A percentile compares a stretch with the other conserved stretches of the same genome.
Evolutionary conservation across 2,888 invertebrate species (phyloP).

Genomic region (Lochmaea crataegi): DNA sequence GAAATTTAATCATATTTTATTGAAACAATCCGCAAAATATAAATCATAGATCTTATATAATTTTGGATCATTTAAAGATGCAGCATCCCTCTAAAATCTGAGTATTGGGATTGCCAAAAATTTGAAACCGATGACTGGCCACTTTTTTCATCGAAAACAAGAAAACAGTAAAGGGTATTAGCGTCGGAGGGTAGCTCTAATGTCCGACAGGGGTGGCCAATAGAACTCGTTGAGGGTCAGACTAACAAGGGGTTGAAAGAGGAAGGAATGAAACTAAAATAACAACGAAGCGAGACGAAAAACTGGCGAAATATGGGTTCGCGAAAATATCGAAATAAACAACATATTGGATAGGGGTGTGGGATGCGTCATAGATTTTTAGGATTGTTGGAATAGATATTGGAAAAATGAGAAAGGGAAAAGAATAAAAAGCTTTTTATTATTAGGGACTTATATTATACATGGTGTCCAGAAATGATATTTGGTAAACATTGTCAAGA

Average conservation of each 20-base stretch:
- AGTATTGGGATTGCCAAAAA: slow-evolving; percentile 36
- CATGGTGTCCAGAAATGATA: no score
- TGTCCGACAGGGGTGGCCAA: slow-evolving; percentile 58
- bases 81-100: slow-evolving; percentile 10
- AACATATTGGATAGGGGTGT: slow-evolving; percentile 49
- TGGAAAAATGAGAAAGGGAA: slow-evolving; percentile 17
- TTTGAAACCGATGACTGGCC: slow-evolving; percentile 48
- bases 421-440: not conserved
- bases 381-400: slow-evolving; percentile 25
- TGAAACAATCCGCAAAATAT: no score
- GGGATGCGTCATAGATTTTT: slow-evolving; percentile 43
- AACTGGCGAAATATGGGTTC: slow-evolving; percentile 49
- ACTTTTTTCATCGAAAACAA: slow-evolving; percentile 51
- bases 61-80: slow-evolving; percentile 9
- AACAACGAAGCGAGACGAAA: slow-evolving; percentile 41
- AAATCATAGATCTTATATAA: not conserved
- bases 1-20: no score
- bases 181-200: slow-evolving; percentile 57
- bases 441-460: no score
- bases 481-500: no score
- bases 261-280: slow-evolving; percentile 46
- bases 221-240: slow-evolving; percentile 55
- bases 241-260: slow-evolving; percentile 53
- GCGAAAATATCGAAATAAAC: slow-evolving; percentile 47
- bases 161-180: slow-evolving; percentile 57